Evolutionary conservation across 2,113 vertebrate genomes (phyloP).

Genomic region (Origma solitaria): DNA sequence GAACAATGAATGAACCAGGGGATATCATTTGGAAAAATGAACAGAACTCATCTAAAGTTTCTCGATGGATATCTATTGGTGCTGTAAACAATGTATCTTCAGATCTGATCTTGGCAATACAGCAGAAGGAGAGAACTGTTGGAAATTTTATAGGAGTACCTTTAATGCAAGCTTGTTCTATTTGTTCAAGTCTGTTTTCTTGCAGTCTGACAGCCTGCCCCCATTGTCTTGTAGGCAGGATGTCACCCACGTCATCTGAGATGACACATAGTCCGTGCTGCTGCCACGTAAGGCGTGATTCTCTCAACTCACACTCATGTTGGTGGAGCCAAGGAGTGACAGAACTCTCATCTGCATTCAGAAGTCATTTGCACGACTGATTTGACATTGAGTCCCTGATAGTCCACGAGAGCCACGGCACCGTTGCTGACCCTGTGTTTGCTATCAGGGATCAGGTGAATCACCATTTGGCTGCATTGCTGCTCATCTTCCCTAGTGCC

Average conservation of each 20-base stretch:
- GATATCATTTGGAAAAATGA: background rate
- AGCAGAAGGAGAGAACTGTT: background rate
- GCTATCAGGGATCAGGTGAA: background rate
- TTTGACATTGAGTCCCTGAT: background rate
- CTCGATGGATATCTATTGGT: background rate
- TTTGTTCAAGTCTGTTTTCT: background rate
- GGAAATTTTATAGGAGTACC: background rate
- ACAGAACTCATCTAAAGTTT: background rate
- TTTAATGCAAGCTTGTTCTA: background rate
- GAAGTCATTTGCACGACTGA: background rate
- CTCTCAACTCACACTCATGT: background rate
- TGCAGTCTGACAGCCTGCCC: background rate
- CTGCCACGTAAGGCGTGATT: background rate
- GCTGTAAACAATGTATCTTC: background rate
- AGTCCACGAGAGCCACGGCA: background rate
- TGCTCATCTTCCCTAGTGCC: background rate
- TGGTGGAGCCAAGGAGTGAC: background rate
- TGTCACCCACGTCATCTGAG: background rate
- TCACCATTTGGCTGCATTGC: accelerated
- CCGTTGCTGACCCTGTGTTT: accelerated
- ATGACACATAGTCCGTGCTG: accelerated
- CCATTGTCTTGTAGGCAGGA: background rate
- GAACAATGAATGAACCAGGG: background rate
- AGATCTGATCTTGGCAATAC: background rate
- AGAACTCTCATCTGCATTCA: accelerated